Base-by-base conservation (phyloP, 2,797 vertebrate genomes). In the Ataeniobius toweri region DNA sequence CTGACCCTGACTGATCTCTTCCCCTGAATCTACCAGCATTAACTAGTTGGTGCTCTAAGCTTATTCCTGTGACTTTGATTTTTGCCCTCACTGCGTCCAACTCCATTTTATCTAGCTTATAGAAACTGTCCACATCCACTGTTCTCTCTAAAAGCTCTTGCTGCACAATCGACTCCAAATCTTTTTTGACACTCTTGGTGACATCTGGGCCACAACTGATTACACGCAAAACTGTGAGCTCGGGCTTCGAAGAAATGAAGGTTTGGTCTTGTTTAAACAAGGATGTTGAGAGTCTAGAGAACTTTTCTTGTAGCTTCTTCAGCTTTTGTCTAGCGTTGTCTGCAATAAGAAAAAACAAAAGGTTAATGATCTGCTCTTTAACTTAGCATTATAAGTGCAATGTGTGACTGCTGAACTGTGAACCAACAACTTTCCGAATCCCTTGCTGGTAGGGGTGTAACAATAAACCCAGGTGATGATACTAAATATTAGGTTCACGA, bases 81-180 rank as follows among this genome's bases (percentile, higher is more conserved):
- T 91, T 92, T 12, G 79, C 75, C 55, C 63, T 75, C 41, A 94
- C 77, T 9, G 88, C 86, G 18, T 83, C 85, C 28, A 85, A 36
- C 81, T 91, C 90, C 86, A 86, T 88, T 22, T 6, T n/a, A 5
- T 82, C 73, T 12, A 92, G 88, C 5, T 18, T 71, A 28, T 65
- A 76, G 1, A 92, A 75, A 46, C 81, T 3, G 2, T 55, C 2
- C 41, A 71, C 36, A 1, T 86, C 31, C 44, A 89, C 77, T 16
- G 75, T 75, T 72, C 85, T 85, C 74, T 89, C 77, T 4, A 78
- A 12, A 28, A 93, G 83, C 63, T 88, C 86, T 39, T 79, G 76
- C 73, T 83, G 73, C 74, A 94, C 46, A 5, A 76, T 36, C 24
- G 0, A 16, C 78, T 92, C 88, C 76, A 94, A 68, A 24, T 89